These are phyloP conservation scores for Caiman crocodilus DNA, from an alignment of 2,797 vertebrate species.

Conservation along the genomic window DNA sequence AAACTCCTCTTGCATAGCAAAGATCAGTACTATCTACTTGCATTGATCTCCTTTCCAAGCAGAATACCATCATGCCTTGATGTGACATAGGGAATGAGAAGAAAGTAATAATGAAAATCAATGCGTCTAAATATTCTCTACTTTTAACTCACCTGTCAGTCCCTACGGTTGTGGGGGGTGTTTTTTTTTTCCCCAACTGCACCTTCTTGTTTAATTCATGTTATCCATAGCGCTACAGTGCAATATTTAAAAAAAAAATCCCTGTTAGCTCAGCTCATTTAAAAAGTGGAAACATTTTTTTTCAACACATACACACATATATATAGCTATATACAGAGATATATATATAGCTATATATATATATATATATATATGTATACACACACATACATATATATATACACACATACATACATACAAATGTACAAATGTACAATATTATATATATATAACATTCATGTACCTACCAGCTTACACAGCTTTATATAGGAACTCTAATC, in stretches of 20 bases:
- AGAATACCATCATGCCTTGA: constrained; percentile 69
- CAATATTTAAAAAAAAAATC: background rate
- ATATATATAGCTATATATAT: no score
- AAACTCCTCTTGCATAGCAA: constrained; percentile 72
- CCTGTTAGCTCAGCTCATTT: background rate
- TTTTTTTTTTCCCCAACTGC: background rate
- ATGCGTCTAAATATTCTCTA: constrained; percentile 78
- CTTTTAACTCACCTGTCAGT: constrained; percentile 73
- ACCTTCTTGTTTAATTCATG: background rate
- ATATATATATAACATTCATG: background rate
- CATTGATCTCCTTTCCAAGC: constrained; percentile 79
- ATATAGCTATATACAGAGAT: background rate
- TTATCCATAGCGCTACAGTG: background rate
- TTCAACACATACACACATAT: no score
- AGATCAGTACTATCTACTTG: constrained; percentile 68
- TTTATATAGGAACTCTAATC: background rate
- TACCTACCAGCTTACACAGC: background rate
- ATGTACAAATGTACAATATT: fast-evolving
- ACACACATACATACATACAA: fast-evolving
- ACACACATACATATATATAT: no score
- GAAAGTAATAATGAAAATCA: constrained; percentile 82
- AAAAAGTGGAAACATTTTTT: background rate
- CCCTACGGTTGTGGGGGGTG: background rate
- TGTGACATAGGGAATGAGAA: constrained; percentile 81
- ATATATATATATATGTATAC: no score